phyloP scores from a whole-genome alignment of 2,113 vertebrate species.

The Anhinga rufa region DNA sequence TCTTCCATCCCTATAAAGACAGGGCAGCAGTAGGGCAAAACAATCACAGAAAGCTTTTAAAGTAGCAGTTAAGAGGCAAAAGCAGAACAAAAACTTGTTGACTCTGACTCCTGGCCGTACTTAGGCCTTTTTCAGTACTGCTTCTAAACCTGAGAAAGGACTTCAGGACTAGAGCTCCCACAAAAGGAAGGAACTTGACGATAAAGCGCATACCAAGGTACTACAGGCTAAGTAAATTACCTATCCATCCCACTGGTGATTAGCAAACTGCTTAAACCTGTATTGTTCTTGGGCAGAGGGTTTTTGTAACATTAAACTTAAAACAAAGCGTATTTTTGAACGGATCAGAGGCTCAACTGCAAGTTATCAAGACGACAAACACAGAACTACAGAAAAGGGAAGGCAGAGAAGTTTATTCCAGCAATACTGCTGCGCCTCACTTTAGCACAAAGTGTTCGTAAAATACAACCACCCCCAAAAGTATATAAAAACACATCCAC shows the following conservation, averaged over 20 bases:
- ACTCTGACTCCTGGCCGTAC: background rate
- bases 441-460: background rate
- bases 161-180: background rate
- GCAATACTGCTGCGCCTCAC: background rate
- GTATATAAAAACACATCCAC: constrained; percentile 25
- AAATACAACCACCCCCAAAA: constrained; percentile 10
- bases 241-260: fast-evolving
- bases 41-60: background rate
- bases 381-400: constrained; percentile 12
- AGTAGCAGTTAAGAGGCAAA: background rate
- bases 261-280: too few species aligned
- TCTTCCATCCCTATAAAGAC: too few species aligned
- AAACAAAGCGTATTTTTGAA: background rate
- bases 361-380: background rate
- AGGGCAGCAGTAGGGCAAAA: fast-evolving
- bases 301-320: background rate
- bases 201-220: background rate
- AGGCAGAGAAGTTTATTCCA: constrained; percentile 68
- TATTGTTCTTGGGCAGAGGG: background rate
- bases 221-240: fast-evolving
- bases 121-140: too few species aligned
- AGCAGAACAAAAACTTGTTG: background rate
- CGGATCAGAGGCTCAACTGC: background rate
- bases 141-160: background rate
- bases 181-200: background rate